Conservation (phyloP, 2,113 vertebrate species). For the Apodemus speciosus region DNA sequence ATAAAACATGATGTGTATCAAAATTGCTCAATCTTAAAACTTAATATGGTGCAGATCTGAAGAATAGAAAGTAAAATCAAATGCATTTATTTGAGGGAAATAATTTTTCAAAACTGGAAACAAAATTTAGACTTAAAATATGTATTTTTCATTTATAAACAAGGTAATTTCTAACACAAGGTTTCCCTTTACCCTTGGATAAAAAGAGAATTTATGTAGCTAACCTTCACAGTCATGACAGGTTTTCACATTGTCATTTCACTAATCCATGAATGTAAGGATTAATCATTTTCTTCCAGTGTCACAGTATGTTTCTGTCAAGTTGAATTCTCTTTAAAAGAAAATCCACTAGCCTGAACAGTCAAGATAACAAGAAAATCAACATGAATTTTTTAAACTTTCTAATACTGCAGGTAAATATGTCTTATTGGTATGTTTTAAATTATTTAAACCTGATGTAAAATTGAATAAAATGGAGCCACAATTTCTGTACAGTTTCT, state of each 20-base stretch:
- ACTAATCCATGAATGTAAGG: slow-evolving; percentile 66
- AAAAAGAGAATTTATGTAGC: slow-evolving; percentile 16
- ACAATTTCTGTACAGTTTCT: slow-evolving; percentile 30
- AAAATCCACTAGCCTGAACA: slow-evolving; percentile 64
- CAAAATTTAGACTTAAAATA: neutral
- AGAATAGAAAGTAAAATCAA: neutral
- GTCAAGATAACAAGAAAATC: slow-evolving; percentile 73
- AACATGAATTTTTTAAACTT: slow-evolving; percentile 54
- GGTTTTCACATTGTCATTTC: slow-evolving; percentile 58
- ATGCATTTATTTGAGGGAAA: neutral
- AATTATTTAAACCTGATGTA: neutral
- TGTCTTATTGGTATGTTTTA: slow-evolving; percentile 45
- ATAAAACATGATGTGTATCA: neutral
- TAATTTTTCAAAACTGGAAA: slow-evolving; percentile 6
- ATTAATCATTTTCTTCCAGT: slow-evolving; percentile 70
- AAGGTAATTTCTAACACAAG: neutral
- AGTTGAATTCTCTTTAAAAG: slow-evolving; percentile 55
- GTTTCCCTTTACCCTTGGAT: neutral
- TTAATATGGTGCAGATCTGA: neutral
- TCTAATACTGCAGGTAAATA: slow-evolving; percentile 51
- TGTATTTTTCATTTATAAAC: neutral
- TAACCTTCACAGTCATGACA: slow-evolving; percentile 60
- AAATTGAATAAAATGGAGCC: neutral
- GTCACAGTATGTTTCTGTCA: slow-evolving; percentile 63
- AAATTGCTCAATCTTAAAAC: neutral